Conservation (phyloP, 2,888 invertebrate species). For the Sphaerophoria rueppellii region DNA sequence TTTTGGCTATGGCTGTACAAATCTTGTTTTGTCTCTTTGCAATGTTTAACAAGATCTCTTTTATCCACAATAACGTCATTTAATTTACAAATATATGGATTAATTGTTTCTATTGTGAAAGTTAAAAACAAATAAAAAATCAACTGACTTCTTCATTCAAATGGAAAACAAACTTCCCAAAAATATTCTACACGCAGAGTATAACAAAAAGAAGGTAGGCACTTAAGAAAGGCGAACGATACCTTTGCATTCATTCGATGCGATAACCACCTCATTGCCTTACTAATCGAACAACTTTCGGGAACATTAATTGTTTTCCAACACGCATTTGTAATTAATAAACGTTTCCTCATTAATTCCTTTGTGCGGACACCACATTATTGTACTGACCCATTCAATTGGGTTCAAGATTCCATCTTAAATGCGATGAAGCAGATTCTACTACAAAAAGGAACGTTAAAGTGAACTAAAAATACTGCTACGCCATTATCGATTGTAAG, state of each 20-base stretch:
- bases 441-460: conserved; percentile 30
- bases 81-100: too few species aligned
- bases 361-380: conserved; percentile 46
- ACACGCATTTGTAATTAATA: conserved; percentile 75
- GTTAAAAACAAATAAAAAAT: too few species aligned
- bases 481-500: conserved; percentile 20
- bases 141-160: too few species aligned
- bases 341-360: conserved; percentile 55
- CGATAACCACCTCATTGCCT: conserved; percentile 64
- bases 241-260: conserved; percentile 41
- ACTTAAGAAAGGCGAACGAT: conserved; percentile 14
- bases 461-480: conserved; percentile 20
- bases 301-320: conserved; percentile 73
- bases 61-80: too few species aligned
- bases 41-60: too few species aligned
- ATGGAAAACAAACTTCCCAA: not conserved
- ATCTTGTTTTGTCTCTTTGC: too few species aligned
- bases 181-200: conserved; percentile 13
- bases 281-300: conserved; percentile 73
- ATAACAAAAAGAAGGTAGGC: conserved; percentile 14
- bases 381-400: conserved; percentile 61
- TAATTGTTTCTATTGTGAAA: too few species aligned
- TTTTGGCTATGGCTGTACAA: too few species aligned
- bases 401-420: conserved; percentile 39
- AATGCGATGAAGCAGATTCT: conserved; percentile 38